Evolutionary conservation across 2,888 invertebrate species (phyloP).

Genomic region (Callimorpha dominula): DNA sequence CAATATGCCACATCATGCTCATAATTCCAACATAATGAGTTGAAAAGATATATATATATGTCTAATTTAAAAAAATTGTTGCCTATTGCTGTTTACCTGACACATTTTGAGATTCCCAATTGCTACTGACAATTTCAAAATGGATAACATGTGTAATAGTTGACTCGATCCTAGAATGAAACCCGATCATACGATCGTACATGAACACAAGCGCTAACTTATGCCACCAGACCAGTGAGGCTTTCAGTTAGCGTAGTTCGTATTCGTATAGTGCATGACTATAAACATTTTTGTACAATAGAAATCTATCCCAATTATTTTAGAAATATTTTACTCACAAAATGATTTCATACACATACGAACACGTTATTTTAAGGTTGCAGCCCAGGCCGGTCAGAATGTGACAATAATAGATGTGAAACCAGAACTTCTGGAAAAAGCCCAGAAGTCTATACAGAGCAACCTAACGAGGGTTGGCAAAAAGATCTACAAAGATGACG

Average conservation of each 20-base stretch:
- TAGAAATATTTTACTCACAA: background rate
- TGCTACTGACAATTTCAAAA: too few relatives aligned
- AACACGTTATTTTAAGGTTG: conserved; percentile 86
- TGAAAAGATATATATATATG: too few relatives aligned
- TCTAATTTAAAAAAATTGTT: too few relatives aligned
- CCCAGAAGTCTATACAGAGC: conserved; percentile 89
- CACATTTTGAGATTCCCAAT: too few relatives aligned
- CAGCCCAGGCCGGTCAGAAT: conserved; percentile 93
- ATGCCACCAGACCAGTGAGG: background rate
- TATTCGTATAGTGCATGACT: too few relatives aligned
- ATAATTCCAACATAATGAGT: too few relatives aligned
- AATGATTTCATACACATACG: background rate
- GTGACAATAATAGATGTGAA: conserved; percentile 94
- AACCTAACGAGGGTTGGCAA: conserved; percentile 93
- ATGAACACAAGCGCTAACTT: background rate
- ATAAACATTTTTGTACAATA: too few relatives aligned
- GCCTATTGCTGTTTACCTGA: too few relatives aligned
- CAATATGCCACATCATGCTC: too few relatives aligned
- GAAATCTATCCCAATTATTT: too few relatives aligned
- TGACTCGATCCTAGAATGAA: background rate
- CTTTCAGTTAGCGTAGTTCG: too few relatives aligned
- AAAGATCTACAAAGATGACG: conserved; percentile 90
- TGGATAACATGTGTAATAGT: too few relatives aligned
- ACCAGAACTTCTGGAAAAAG: conserved; percentile 90
- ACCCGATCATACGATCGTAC: background rate